phyloP scores from a whole-genome alignment of 2,113 vertebrate species.

The Noctilio leporinus region DNA sequence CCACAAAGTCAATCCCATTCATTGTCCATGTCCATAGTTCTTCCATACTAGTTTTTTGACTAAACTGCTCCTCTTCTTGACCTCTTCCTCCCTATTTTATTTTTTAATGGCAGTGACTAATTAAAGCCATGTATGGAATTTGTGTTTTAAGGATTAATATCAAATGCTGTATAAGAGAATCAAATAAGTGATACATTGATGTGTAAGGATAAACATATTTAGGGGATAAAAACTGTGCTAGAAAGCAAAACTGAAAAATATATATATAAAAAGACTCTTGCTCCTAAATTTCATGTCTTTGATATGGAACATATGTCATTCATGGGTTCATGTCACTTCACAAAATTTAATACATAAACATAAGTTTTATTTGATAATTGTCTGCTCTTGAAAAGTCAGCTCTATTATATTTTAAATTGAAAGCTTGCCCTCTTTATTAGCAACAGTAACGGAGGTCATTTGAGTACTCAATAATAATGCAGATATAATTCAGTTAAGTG shows the following conservation, averaged over 20 bases:
- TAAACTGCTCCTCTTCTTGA: too few species aligned
- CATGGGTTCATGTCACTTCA: background rate
- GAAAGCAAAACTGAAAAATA: background rate
- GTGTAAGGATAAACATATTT: background rate
- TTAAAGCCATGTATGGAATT: background rate
- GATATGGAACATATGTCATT: background rate
- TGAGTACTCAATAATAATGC: constrained; percentile 2
- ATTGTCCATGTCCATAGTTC: too few species aligned
- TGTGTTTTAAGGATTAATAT: background rate
- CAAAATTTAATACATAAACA: background rate
- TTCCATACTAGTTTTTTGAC: too few species aligned
- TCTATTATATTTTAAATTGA: constrained; percentile 28
- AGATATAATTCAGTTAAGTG: background rate
- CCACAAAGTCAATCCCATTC: too few species aligned
- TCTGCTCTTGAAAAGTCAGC: background rate
- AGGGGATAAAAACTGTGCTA: background rate
- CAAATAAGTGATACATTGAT: background rate
- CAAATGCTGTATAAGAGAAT: background rate
- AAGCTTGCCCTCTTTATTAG: background rate
- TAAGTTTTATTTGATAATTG: background rate
- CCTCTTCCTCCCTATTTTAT: too few species aligned
- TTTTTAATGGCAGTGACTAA: background rate
- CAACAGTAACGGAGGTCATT: constrained; percentile 6
- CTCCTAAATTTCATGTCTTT: background rate
- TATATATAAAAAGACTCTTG: background rate